phyloP scores from a whole-genome alignment of 2,113 vertebrate species.

The Cacatua alba region DNA sequence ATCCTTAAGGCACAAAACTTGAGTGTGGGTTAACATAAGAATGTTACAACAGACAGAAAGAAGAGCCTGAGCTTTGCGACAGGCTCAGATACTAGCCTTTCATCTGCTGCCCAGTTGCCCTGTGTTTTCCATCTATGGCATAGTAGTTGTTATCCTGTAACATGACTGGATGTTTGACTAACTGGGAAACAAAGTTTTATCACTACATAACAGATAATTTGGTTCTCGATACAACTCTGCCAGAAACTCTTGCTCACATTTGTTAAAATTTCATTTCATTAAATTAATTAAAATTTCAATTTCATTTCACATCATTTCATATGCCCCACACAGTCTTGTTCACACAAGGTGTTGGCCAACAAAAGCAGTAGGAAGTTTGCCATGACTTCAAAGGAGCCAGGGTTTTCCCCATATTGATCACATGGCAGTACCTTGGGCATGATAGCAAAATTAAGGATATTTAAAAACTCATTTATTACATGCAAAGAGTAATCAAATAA shows the following conservation, averaged over 20 bases:
- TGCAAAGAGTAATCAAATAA: not conserved
- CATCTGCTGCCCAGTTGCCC: not conserved
- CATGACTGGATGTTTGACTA: not conserved
- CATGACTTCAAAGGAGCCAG: not conserved
- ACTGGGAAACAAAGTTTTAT: not conserved
- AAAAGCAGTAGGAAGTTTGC: not conserved
- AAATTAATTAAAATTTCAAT: not conserved
- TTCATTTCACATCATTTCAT: not conserved
- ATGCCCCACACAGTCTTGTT: not conserved
- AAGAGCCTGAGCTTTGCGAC: not conserved
- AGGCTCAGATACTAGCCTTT: not conserved
- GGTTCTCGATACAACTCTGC: not conserved
- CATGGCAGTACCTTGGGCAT: not conserved
- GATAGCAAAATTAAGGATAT: not conserved
- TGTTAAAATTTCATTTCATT: not conserved
- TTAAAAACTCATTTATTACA: not conserved
- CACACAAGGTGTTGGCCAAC: not conserved
- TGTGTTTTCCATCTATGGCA: conserved; percentile 16
- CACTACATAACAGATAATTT: not conserved
- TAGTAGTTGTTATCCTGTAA: not conserved
- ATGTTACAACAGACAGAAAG: not conserved
- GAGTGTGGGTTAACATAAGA: not conserved
- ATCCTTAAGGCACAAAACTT: not conserved
- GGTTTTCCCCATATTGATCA: not conserved
- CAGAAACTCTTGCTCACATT: not conserved